phyloP scores from a whole-genome alignment of 2,113 vertebrate species.

The Actinemys pallida region DNA sequence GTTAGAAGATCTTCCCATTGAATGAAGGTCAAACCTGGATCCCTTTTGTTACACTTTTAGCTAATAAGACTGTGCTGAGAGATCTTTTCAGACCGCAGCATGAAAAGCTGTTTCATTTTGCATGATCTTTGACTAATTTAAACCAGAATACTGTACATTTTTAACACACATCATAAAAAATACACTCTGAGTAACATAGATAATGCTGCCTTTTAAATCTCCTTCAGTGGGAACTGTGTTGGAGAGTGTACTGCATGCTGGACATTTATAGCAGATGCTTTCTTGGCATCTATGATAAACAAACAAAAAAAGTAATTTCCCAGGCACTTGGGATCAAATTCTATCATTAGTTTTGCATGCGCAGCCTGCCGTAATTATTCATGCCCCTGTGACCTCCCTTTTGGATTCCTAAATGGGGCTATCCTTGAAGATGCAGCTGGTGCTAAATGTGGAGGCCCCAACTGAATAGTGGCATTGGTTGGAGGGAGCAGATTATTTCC shows the following conservation, averaged over 20 bases:
- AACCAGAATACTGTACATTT: not conserved
- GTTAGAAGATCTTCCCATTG: not conserved
- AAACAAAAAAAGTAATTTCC: not conserved
- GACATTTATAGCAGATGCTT: not conserved
- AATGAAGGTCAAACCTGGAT: not conserved
- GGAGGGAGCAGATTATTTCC: not conserved
- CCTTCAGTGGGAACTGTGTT: not conserved
- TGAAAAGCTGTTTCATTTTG: fast-evolving
- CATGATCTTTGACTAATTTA: not conserved
- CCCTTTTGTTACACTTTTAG: not conserved
- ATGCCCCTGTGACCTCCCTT: not conserved
- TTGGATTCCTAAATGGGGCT: not conserved
- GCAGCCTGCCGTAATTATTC: not conserved
- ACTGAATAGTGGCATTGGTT: not conserved
- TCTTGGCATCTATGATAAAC: not conserved
- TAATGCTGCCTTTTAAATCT: not conserved
- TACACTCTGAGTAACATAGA: not conserved
- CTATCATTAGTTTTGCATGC: not conserved
- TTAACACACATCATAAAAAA: fast-evolving
- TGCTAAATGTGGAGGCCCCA: not conserved
- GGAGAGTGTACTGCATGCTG: not conserved
- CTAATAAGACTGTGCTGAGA: not conserved
- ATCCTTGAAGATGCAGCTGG: not conserved
- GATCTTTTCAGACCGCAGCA: not conserved
- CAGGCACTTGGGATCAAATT: not conserved